A percentile compares a stretch with the other conserved stretches of the same genome.
phyloP scores from a whole-genome alignment of 2,113 vertebrate genomes.

The Mungos mungo region DNA sequence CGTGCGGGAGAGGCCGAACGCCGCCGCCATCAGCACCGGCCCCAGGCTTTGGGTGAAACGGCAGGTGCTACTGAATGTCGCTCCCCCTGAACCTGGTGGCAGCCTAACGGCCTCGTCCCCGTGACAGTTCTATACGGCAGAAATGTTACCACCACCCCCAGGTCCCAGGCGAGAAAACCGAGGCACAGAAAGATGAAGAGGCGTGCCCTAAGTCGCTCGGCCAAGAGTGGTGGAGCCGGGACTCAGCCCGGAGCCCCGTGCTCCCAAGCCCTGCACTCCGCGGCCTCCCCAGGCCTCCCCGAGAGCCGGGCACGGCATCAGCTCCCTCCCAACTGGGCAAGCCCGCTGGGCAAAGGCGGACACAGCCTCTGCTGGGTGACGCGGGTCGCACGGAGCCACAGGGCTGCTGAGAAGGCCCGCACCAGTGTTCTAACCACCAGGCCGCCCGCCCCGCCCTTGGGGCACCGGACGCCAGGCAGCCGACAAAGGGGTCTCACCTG shows the following conservation, averaged over 20 bases:
- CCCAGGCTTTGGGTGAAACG: neutral
- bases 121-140: no score
- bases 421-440: neutral
- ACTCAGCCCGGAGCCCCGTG: neutral
- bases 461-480: neutral
- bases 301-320: accelerated
- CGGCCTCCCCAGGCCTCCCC: neutral
- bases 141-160: neutral
- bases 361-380: neutral
- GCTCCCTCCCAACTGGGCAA: neutral
- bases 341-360: neutral
- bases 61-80: neutral
- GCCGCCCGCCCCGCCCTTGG: neutral
- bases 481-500: neutral
- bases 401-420: neutral
- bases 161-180: neutral
- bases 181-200: neutral
- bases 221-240: neutral
- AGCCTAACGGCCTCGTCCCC: neutral
- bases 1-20: accelerated
- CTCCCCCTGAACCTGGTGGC: accelerated
- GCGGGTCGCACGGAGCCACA: neutral
- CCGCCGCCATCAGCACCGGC: neutral
- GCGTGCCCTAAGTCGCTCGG: accelerated
- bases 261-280: neutral